Evolutionary conservation across 2,888 invertebrate genomes (phyloP).

Genomic region (Arctia plantaginis): DNA sequence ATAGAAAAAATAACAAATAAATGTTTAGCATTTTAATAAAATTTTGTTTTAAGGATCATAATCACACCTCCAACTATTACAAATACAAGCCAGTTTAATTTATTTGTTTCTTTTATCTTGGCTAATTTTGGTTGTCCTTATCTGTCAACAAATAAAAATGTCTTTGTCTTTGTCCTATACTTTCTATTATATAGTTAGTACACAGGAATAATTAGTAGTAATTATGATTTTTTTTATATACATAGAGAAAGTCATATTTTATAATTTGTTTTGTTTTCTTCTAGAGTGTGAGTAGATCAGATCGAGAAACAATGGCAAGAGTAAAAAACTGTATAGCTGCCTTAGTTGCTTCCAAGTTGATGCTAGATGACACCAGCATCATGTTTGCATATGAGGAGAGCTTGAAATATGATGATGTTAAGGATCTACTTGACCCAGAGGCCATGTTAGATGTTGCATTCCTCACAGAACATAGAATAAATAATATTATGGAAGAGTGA

Average conservation of each 20-base stretch:
- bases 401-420: conserved; percentile 90
- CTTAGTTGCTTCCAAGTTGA: conserved; percentile 94
- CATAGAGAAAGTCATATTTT: not conserved
- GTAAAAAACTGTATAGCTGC: conserved; percentile 96
- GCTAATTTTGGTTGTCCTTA: no score
- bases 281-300: conserved; percentile 89
- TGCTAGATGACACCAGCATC: conserved; percentile 97
- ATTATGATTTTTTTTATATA: not conserved
- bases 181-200: no score
- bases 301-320: conserved; percentile 95
- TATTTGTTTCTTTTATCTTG: no score
- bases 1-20: no score
- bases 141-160: no score
- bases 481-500: conserved; percentile 73
- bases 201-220: no score
- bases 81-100: no score
- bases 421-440: conserved; percentile 93
- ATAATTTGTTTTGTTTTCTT: conserved; percentile 26
- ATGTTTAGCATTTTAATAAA: no score
- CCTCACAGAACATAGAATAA: conserved; percentile 91
- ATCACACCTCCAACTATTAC: no score
- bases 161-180: no score
- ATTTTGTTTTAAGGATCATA: no score
- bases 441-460: conserved; percentile 94
- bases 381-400: conserved; percentile 97